phyloP scores from a whole-genome alignment of 2,113 vertebrate genomes.

The Gobiocypris rarus region DNA sequence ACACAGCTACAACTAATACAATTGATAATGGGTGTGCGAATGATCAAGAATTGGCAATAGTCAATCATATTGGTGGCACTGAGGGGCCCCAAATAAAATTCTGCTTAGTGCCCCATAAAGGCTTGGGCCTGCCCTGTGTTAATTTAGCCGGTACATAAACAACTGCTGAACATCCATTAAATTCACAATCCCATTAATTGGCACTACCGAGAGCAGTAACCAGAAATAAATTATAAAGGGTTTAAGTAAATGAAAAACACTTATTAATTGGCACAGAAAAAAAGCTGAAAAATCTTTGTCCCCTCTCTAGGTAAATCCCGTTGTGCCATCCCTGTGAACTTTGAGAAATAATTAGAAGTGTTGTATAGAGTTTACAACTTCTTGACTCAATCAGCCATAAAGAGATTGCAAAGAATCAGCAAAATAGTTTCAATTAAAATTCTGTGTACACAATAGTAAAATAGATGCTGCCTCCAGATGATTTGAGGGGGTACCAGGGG shows the following conservation, averaged over 20 bases:
- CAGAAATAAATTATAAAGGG: background rate
- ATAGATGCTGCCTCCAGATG: slow-evolving; percentile 6
- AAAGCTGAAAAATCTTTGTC: background rate
- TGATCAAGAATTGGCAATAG: no score
- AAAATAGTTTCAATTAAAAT: slow-evolving; percentile 21
- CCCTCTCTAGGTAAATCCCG: slow-evolving; percentile 2
- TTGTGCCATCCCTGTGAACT: slow-evolving; percentile 11
- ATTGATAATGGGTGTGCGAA: no score
- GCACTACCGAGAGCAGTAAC: slow-evolving; percentile 7
- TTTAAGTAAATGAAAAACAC: slow-evolving; percentile 2
- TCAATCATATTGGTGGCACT: no score
- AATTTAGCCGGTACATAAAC: slow-evolving; percentile 25
- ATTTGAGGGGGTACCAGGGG: background rate
- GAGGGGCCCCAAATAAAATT: no score
- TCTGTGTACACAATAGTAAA: slow-evolving; percentile 10
- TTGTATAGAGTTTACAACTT: slow-evolving; percentile 26
- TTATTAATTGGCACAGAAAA: slow-evolving; percentile 36
- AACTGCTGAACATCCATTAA: slow-evolving; percentile 37
- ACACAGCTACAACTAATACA: no score
- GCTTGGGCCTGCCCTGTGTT: no score
- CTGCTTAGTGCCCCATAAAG: no score
- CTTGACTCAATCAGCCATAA: slow-evolving; percentile 34
- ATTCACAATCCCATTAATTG: slow-evolving; percentile 38
- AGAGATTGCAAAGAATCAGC: slow-evolving; percentile 27
- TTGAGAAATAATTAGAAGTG: slow-evolving; percentile 36